Percentiles rank a stretch among this genome's conserved stretches.
Evolutionary conservation across 2,797 vertebrate genomes (phyloP).

Genomic region (Sciurus carolinensis): DNA sequence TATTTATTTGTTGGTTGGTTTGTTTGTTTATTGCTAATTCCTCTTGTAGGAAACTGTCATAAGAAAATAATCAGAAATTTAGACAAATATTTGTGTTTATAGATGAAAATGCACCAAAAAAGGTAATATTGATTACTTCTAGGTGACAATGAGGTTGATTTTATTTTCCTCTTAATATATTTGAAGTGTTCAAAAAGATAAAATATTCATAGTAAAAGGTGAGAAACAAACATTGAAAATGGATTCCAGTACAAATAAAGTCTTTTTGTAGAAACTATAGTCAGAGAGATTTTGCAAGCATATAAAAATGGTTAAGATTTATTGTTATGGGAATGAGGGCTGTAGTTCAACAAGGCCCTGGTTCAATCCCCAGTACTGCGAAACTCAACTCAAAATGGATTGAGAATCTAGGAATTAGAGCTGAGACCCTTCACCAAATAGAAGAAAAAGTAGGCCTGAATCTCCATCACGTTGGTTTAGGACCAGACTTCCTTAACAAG

Average conservation of each 20-base stretch:
- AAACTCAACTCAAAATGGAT: too few species aligned
- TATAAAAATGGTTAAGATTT: background rate
- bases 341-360: background rate
- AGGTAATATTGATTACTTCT: background rate
- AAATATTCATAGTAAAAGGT: background rate
- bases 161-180: conserved; percentile 43
- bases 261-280: conserved; percentile 4
- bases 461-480: too few species aligned
- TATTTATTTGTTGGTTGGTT: too few species aligned
- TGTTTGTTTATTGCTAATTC: background rate
- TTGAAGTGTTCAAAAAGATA: background rate
- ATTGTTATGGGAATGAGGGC: background rate
- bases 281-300: background rate
- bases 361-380: background rate
- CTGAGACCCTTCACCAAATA: too few species aligned
- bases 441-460: too few species aligned
- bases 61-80: conserved; percentile 30
- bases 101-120: background rate
- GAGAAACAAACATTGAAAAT: background rate
- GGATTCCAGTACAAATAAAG: background rate
- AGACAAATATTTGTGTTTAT: background rate
- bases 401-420: too few species aligned
- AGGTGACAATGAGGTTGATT: background rate
- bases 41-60: background rate
- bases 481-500: too few species aligned